These are phyloP conservation scores for Nephrocerus scutellatus DNA, from an alignment of 2,888 invertebrate genomes.

Conservation along the genomic window DNA sequence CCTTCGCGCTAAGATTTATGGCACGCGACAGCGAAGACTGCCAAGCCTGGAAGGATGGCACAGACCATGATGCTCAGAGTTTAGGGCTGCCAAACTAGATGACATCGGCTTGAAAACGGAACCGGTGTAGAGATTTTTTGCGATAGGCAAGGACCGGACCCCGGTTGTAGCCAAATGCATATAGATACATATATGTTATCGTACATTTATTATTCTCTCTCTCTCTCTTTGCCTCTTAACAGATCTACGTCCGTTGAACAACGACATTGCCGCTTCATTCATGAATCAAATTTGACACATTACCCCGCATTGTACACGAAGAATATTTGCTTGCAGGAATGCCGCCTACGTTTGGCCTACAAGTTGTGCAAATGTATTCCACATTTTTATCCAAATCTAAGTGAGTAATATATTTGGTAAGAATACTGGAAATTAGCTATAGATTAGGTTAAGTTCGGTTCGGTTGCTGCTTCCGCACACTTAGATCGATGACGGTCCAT, in stretches of 20 bases:
- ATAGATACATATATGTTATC: no score
- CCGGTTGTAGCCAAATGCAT: no score
- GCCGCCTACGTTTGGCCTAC: conserved; percentile 41
- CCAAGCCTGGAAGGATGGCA: no score
- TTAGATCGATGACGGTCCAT: no score
- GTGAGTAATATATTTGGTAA: conserved; percentile 29
- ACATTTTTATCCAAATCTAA: conserved; percentile 45
- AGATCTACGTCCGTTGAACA: conserved; percentile 37
- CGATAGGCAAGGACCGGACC: no score
- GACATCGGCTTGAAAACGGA: no score
- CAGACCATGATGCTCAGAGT: no score
- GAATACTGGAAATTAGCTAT: no score
- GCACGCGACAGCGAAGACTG: no score
- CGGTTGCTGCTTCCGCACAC: not conserved
- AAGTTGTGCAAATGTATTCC: conserved; percentile 44
- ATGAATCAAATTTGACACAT: conserved; percentile 44
- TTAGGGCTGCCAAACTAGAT: no score
- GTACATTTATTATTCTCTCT: not conserved
- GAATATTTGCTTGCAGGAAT: conserved; percentile 43
- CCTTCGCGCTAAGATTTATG: no score
- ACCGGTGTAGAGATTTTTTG: no score
- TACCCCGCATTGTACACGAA: conserved; percentile 42
- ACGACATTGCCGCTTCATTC: conserved; percentile 40
- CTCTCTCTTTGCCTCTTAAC: conserved; percentile 9
- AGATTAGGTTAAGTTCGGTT: not conserved